Base-by-base conservation (phyloP, 2,888 invertebrate species). In the Trileptium ribeirensis region DNA sequence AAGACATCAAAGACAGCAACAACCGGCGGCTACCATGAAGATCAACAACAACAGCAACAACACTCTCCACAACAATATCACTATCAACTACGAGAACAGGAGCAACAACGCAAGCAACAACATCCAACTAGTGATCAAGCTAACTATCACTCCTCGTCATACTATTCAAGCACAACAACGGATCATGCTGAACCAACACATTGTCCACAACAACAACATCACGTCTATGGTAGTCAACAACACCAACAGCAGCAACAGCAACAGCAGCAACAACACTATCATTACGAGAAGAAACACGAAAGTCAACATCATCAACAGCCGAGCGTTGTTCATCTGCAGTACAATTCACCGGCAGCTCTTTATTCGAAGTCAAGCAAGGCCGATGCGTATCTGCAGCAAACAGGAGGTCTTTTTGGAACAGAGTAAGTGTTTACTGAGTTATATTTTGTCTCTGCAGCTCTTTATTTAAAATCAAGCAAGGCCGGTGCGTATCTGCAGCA, bases 331-430 rank as follows among this genome's bases (percentile, higher is more conserved):
- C 86, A 87, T 81, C 82, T 86, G 51, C 87, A 87, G 81, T 87
- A 87, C 84, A 87, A 87, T 83, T 86, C 87, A 1, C 87, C 87
- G 36, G 84, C 86, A 83, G 84, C 84, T 67, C 82, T 86, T 39
- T 86, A 86, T 81, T 86, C 86, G 33, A 82, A 83, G n/a, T 85
- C 86, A 38, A 84, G 83, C 70, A 84, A 85, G 31, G 86, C 85
- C n/a, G 87, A 87, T 78, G 86, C 86, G 79, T 87, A 87, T 82
- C 82, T 85, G 33, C 84, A 85, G 81, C 85, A 86, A 81, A 87
- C 86, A 19, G 84, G 85, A 15, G 86, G 86, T 70, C 80, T 84
- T 33, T 85, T 86, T n/a, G 84, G 86, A 38, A 83, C 84, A 51
- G 84, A 84, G 82, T 84, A 81, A 81, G 84, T 82, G 64, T 67